Evolutionary conservation across 1,140 invertebrate species (phyloP), one percentile per base, ranked within the genome.

Genomic region (Drosophila paulistorum): DNA sequence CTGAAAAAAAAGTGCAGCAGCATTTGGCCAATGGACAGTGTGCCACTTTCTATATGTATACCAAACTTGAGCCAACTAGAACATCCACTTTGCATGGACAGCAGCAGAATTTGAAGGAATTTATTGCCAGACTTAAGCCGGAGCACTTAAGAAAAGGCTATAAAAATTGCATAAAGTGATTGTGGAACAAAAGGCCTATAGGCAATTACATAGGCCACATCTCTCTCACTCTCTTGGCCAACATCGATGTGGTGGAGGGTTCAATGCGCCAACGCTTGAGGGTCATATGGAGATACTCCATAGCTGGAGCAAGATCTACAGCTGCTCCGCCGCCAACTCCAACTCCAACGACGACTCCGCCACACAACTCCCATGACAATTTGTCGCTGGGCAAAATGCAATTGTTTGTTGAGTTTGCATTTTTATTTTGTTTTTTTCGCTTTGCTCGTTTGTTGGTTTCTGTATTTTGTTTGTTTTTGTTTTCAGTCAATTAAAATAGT

Each of bases 371-470:
- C 84, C 84, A 89, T 89, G 84, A 89, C 84, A 89, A 89, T 89
- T 89, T 89, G 84, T 89, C 84, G 84, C 73, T 87, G 65, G 76
- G 66, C 84, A 77, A 87, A 86, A 83, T 75, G 76, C 84, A 89
- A 86, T 86, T 86, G 83, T 89, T 86, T 87, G 77, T 73, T 81
- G 76, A 73, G 65, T 37, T 68, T 86, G 66, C 48, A 54, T 85
- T 86, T 80, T 77, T 78, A 71, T 79, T 30, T 30, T 30, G 6
- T 30, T 30, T 30, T 30, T 30, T 30, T 30, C 30, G 30, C 30
- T 30, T 30, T 30, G 30, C 30, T 84, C 55, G 65, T 70, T 45
- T 39, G 37, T 39, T 39, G 37, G 39, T 57, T 66, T 17, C n/a
- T 64, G 48, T 73, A 20, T 58, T 57, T 72, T 65, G 33, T 54